A percentile compares a stretch with the other conserved stretches of the same genome.
Conservation (phyloP, 2,797 vertebrate genomes). For the Antennarius maculatus region DNA sequence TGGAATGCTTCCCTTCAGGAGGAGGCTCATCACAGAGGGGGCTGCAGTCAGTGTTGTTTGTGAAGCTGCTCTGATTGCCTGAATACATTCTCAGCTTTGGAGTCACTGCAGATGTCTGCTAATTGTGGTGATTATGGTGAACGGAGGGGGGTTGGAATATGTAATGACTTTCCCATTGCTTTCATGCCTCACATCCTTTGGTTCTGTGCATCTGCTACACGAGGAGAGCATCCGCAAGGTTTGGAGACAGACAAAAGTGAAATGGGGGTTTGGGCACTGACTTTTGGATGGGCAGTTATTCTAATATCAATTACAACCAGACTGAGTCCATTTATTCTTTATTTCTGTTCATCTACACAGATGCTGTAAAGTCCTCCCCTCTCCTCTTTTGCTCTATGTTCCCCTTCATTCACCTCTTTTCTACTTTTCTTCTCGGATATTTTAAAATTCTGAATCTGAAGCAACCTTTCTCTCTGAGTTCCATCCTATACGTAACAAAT, state of each 20-base stretch:
- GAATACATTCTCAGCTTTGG: conserved; percentile 77
- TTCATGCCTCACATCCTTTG: conserved; percentile 79
- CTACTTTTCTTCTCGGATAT: conserved; percentile 3
- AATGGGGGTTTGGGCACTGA: conserved; percentile 61
- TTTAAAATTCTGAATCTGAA: conserved; percentile 23
- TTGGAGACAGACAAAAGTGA: conserved; percentile 73
- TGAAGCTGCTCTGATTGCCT: conserved; percentile 80
- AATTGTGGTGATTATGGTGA: conserved; percentile 85
- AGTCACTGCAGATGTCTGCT: conserved; percentile 85
- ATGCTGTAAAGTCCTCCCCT: conserved; percentile 46
- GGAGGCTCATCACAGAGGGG: conserved; percentile 78
- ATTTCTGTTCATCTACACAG: conserved; percentile 43
- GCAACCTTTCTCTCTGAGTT: conserved; percentile 15
- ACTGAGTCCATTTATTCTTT: conserved; percentile 69
- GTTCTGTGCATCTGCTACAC: conserved; percentile 76
- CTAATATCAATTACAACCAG: conserved; percentile 62
- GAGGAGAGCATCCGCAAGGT: conserved; percentile 75
- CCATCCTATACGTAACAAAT: neutral
- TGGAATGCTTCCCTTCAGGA: conserved; percentile 80
- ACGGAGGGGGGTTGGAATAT: conserved; percentile 81
- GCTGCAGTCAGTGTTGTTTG: conserved; percentile 68
- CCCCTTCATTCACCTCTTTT: conserved; percentile 26
- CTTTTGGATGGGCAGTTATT: conserved; percentile 65
- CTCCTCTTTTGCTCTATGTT: conserved; percentile 21
- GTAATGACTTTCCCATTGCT: conserved; percentile 83